Evolutionary conservation across 2,113 vertebrate genomes (phyloP).

Genomic region (Oreotrochilus melanogaster): DNA sequence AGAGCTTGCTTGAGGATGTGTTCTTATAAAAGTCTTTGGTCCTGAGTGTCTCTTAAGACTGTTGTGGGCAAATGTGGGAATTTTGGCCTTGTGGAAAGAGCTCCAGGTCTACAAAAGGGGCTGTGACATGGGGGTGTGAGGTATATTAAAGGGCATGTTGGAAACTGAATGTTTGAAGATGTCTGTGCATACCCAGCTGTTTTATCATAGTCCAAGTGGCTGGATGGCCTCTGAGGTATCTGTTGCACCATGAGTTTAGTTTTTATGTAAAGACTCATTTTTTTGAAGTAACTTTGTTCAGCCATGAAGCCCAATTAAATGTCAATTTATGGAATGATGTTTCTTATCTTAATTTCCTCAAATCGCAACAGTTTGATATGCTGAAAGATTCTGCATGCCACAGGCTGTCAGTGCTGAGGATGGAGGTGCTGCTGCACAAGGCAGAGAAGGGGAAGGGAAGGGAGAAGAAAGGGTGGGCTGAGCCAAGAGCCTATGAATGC

Average conservation of each 20-base stretch:
- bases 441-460: background rate
- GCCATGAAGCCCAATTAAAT: background rate
- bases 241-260: background rate
- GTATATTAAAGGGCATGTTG: rapidly evolving
- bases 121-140: rapidly evolving
- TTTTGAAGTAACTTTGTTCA: background rate
- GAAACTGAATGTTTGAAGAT: rapidly evolving
- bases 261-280: background rate
- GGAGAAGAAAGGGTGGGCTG: background rate
- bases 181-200: rapidly evolving
- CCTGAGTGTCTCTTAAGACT: background rate
- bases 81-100: background rate
- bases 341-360: background rate
- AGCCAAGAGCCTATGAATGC: background rate
- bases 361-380: background rate
- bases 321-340: background rate
- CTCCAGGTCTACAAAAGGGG: background rate
- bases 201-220: background rate
- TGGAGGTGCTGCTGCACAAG: background rate
- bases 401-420: background rate
- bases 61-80: rapidly evolving
- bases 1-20: rapidly evolving
- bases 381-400: background rate
- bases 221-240: background rate
- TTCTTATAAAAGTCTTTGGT: background rate